Base-by-base conservation (phyloP, 2,797 vertebrate species). In the Gorsachius magnificus region DNA sequence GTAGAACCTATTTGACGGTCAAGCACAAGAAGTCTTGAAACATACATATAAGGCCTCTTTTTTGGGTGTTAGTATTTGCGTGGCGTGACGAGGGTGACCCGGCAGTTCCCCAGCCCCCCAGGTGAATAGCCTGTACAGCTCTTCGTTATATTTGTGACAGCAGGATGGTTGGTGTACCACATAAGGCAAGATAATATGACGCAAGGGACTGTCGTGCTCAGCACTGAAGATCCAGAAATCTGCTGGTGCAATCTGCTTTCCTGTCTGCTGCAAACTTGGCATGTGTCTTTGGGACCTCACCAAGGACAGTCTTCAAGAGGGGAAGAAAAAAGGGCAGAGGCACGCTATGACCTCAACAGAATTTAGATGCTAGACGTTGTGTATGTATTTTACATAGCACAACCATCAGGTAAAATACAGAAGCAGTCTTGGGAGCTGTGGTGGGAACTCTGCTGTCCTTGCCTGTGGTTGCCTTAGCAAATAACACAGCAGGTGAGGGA, bases 1-100 rank as follows among this genome's bases (percentile, higher is more conserved):
- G 18, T 36, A 50, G 60, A 33, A 76, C 15, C 13, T 64, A 5
- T 19, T 41, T 28, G 33, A 9, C 46, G 33, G 33, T 35, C 25
- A 57, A 36, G 11, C 22, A 48, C 31, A 29, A 60, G 56, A 58
- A 57, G 5, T 15, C 16, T 25, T 20, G 35, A n/a, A 58, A 41
- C 15, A 13, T 0, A 41, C 15, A 13, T 0, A 0, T 35, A 31
- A 58, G 33, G 15, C 1, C 17, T 29, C 19, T 31, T 54, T 5
- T 54, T 5, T 21, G 41, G 35, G 3, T n/a, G 19, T 65, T 70
- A 31, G 14, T 11, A 2, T 57, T 66, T 71, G 72, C 4, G 1
- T 58, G 68, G n/a, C 2, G 1, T 11, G 45, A 15, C 16, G 26
- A 22, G 36, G 35, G 28, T 28, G 43, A 65, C 41, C 15, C 4